Conservation (phyloP, 64 coral and sea anemone species). For the Porites lutea region DNA sequence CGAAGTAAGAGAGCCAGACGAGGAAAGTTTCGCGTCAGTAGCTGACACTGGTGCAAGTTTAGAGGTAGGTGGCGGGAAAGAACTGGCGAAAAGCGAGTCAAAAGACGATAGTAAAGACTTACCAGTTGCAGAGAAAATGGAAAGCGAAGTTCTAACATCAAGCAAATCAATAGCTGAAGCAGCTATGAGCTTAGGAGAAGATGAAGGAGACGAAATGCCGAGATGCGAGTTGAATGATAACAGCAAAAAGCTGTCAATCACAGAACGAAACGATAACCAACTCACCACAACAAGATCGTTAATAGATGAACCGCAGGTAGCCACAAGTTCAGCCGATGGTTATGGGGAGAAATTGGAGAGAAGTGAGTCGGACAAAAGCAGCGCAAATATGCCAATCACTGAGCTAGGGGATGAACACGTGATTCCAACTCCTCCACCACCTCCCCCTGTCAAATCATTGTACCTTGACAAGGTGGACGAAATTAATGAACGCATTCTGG, state of each 20-base stretch:
- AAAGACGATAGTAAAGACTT: too few relatives aligned
- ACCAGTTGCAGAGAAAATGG: too few relatives aligned
- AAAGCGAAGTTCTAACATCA: too few relatives aligned
- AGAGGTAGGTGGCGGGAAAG: too few relatives aligned
- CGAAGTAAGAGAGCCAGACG: background rate
- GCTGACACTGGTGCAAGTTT: too few relatives aligned
- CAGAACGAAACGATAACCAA: background rate
- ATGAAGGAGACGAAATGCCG: too few relatives aligned
- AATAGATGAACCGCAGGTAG: background rate
- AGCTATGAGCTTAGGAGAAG: too few relatives aligned
- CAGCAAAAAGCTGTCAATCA: too few relatives aligned
- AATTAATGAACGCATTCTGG: background rate
- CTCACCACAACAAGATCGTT: background rate
- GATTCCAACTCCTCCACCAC: conserved; percentile 9
- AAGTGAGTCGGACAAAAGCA: background rate
- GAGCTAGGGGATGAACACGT: conserved; percentile 1
- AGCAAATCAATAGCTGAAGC: too few relatives aligned
- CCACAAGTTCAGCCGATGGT: background rate
- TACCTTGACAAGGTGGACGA: background rate
- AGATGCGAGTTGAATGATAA: too few relatives aligned
- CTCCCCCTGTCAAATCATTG: background rate
- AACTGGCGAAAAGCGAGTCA: too few relatives aligned
- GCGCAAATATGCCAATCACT: conserved; percentile 6
- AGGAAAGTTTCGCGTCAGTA: too few relatives aligned
- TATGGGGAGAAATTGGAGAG: background rate